Evolutionary conservation across 2,113 vertebrate genomes (phyloP).

Genomic region (Dolichallabes microphthalmus): DNA sequence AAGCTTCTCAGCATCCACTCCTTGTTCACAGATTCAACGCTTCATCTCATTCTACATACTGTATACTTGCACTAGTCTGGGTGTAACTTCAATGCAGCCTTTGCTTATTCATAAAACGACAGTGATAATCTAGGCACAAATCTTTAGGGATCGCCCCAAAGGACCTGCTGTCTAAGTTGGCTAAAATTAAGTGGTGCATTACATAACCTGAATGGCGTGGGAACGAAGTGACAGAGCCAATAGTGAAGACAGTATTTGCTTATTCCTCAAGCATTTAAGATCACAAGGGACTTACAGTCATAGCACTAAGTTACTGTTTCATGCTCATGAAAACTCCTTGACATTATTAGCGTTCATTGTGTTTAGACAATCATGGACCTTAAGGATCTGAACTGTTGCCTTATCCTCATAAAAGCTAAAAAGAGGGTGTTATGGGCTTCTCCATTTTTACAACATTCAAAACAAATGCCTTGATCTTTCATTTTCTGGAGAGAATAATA

Average conservation of each 20-base stretch:
- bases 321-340: not conserved
- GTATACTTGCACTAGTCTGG: not conserved
- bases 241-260: not conserved
- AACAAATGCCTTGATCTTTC: not conserved
- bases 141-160: not conserved
- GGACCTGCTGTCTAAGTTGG: not conserved
- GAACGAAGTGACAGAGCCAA: not conserved
- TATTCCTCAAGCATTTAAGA: not conserved
- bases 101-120: not conserved
- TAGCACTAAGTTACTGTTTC: not conserved
- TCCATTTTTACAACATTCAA: not conserved
- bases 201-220: not conserved
- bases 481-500: not conserved
- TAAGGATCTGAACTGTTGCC: not conserved
- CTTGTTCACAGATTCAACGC: not conserved
- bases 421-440: not conserved
- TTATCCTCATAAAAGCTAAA: not conserved
- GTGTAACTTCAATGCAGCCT: not conserved
- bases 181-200: not conserved
- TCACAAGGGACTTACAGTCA: not conserved
- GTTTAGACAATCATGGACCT: not conserved
- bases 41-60: not conserved
- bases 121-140: not conserved
- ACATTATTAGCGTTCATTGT: not conserved
- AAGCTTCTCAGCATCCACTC: not conserved